Evolutionary conservation across 2,113 vertebrate genomes (phyloP), one percentile per base, ranked within the genome.

Genomic region (Ptyas mucosa): DNA sequence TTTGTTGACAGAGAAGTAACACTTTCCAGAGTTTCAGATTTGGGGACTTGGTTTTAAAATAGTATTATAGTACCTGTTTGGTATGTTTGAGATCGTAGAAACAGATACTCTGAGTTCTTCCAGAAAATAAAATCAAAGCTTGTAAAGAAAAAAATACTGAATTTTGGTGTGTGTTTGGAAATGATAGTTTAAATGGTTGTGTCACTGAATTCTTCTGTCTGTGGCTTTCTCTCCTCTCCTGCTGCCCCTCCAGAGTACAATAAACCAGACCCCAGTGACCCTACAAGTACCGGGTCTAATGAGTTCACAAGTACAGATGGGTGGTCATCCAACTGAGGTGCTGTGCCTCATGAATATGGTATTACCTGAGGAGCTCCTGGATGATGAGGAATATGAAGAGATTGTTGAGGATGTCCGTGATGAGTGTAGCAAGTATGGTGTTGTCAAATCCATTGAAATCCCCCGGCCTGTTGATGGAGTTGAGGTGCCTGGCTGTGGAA

Each of bases 321-420:
- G 98, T 0, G 98, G 98, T 85, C 98, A 99, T 94, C 99, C 99
- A 39, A 99, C 99, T 0, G 98, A 99, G 97, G 98, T 99, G 55
- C 97, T 99, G 58, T 99, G 99, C 95, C 98, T 99, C 96, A 99
- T 99, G 99, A 99, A 99, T 96, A 99, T 99, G 99, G 98, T 99
- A 96, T 98, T 99, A 90, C 98, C 98, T 0, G 99, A 99, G 93
- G 99, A 99, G 97, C 97, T 99, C 91, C 93, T 99, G 96, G 99
- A 99, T 1, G 99, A 99, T 0, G 99, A 99, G 29, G 99, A 99
- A 90, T 99, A 99, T 0, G 98, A 99, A 95, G 99, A 99, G 97
- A 99, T 99, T 0, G 98, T 99, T 88, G 99, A 99, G 96, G 99
- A 99, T 0, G 98, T 99, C 88, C 97, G 98, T 0, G 99, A 99